phyloP scores from a whole-genome alignment of 2,797 vertebrate species.

The Characodon lateralis region DNA sequence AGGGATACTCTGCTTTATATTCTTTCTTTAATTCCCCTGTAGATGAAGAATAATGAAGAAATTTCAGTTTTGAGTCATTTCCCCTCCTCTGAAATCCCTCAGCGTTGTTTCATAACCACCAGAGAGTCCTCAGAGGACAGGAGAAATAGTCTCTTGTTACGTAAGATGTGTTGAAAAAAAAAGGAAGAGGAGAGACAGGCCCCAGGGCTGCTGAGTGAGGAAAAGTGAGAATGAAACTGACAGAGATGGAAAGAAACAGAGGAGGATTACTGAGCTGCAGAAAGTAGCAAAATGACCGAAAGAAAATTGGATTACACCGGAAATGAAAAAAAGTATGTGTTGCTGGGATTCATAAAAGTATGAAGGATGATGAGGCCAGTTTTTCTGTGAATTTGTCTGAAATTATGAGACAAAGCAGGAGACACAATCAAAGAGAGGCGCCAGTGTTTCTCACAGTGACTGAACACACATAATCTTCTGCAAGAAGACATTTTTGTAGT shows the following conservation, averaged over 20 bases:
- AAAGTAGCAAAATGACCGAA: conserved; percentile 60
- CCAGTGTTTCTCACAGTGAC: conserved; percentile 43
- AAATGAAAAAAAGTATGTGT: conserved; percentile 29
- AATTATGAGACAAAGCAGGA: conserved; percentile 33
- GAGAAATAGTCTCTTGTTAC: conserved; percentile 74
- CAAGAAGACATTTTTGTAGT: conserved; percentile 9
- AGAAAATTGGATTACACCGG: conserved; percentile 56
- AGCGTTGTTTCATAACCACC: conserved; percentile 74
- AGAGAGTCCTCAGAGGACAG: conserved; percentile 72
- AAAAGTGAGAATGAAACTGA: conserved; percentile 48
- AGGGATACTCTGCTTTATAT: conserved; percentile 59
- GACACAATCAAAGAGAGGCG: conserved; percentile 34
- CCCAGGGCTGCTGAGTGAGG: conserved; percentile 60
- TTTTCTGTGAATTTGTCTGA: conserved; percentile 41
- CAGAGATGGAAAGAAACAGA: conserved; percentile 36
- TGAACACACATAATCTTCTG: conserved; percentile 34
- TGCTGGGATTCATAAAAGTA: conserved; percentile 37
- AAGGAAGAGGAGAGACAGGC: conserved; percentile 64
- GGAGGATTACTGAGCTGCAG: conserved; percentile 48
- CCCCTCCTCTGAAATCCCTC: conserved; percentile 64
- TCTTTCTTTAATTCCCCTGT: conserved; percentile 66
- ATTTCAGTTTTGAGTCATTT: conserved; percentile 52
- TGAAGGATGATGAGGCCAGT: conserved; percentile 29
- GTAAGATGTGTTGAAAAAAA: conserved; percentile 61
- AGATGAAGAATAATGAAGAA: conserved; percentile 69